These are phyloP conservation scores for Lepidocolaptes lacrymiger DNA, from an alignment of 2,797 vertebrate genomes.

Conservation along the genomic window DNA sequence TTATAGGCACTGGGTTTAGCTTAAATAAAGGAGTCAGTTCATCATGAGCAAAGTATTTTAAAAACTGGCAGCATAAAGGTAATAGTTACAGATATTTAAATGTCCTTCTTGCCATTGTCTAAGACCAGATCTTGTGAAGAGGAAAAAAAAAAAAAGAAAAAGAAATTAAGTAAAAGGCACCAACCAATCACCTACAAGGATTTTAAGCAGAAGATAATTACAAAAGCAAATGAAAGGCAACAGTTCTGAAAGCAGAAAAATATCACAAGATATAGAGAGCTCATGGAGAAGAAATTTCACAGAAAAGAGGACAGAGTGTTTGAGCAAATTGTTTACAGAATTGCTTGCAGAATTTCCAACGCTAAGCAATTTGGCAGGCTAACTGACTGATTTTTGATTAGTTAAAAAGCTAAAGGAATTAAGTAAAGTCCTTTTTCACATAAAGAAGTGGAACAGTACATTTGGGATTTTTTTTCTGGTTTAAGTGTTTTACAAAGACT, in stretches of 20 bases:
- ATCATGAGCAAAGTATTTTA: not conserved
- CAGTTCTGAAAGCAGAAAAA: not conserved
- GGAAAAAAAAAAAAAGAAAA: not conserved
- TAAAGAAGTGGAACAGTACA: not conserved
- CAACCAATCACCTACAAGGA: not conserved
- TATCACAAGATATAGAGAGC: not conserved
- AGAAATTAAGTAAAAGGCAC: not conserved
- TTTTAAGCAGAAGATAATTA: not conserved
- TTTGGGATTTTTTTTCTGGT: not conserved
- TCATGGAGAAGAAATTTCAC: not conserved
- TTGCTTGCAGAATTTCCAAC: not conserved
- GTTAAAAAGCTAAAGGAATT: not conserved
- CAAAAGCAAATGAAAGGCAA: not conserved
- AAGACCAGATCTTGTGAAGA: not conserved
- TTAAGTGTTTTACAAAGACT: conserved; percentile 6
- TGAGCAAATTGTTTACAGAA: not conserved
- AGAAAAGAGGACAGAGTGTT: not conserved
- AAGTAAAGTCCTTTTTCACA: not conserved
- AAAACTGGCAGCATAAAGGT: not conserved
- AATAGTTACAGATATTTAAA: not conserved
- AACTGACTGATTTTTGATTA: not conserved
- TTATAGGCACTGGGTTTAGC: not conserved
- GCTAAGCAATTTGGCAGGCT: not conserved
- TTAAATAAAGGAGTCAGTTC: not conserved
- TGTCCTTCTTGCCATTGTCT: not conserved